These are phyloP conservation scores for Papilio glaucus DNA, from an alignment of 1,140 invertebrate species.

Conservation along the genomic window DNA sequence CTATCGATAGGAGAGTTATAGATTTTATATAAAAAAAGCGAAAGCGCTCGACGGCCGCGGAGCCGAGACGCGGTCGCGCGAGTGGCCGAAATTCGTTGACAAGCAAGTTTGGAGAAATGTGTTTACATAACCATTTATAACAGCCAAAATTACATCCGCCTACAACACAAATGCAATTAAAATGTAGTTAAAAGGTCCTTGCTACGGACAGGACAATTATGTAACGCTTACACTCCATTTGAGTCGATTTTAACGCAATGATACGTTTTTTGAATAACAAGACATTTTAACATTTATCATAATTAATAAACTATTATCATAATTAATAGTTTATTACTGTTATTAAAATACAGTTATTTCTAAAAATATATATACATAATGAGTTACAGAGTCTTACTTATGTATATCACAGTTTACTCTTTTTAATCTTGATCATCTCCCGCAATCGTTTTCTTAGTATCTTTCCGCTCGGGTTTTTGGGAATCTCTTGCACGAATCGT, in stretches of 20 bases:
- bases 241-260: not conserved
- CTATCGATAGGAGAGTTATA: constrained; percentile 36
- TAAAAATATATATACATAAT: too few relatives aligned
- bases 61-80: constrained; percentile 45
- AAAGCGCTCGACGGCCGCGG: constrained; percentile 53
- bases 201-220: constrained; percentile 24
- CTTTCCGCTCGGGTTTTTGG: constrained; percentile 88
- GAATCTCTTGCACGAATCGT: constrained; percentile 86
- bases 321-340: too few relatives aligned
- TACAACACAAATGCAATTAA: constrained; percentile 19
- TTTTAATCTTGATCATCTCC: constrained; percentile 61
- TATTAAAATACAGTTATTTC: too few relatives aligned
- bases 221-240: not conserved
- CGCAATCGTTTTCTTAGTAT: constrained; percentile 85
- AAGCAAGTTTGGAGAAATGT: constrained; percentile 65
- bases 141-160: constrained; percentile 1
- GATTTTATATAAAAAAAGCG: constrained; percentile 51
- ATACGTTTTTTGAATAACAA: not conserved
- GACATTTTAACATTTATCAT: not conserved
- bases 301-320: too few relatives aligned
- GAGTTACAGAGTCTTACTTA: too few relatives aligned
- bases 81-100: constrained; percentile 64
- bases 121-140: constrained; percentile 57
- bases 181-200: constrained; percentile 34
- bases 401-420: constrained; percentile 50